These are phyloP conservation scores for Tragelaphus strepsiceros DNA, from an alignment of 2,113 vertebrate genomes.

Conservation along the genomic window DNA sequence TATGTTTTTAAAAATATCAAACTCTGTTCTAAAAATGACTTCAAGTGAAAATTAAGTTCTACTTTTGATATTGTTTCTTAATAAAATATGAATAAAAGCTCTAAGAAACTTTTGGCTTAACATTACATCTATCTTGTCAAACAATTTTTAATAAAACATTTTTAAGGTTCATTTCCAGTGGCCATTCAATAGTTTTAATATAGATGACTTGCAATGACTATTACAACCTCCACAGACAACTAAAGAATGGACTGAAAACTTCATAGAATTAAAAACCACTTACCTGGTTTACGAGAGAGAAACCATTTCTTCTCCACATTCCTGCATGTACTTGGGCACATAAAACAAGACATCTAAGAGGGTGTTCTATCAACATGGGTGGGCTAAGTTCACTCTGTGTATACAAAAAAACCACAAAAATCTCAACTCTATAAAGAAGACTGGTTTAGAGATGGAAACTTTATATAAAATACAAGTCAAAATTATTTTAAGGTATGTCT, in stretches of 20 bases:
- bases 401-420: background rate
- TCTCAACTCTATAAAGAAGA: background rate
- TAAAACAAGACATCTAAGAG: conserved; percentile 93
- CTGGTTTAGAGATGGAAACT: background rate
- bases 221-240: background rate
- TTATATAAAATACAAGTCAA: conserved; percentile 3
- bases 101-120: conserved; percentile 10
- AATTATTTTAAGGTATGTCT: background rate
- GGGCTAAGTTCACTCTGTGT: conserved; percentile 97
- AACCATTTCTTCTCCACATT: conserved; percentile 99
- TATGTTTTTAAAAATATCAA: background rate
- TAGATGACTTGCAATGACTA: conserved; percentile 6
- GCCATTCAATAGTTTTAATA: background rate
- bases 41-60: background rate
- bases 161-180: background rate
- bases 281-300: conserved; percentile 98
- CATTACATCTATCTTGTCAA: background rate
- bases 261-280: conserved; percentile 31
- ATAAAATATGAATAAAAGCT: background rate
- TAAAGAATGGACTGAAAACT: conserved; percentile 7
- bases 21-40: background rate
- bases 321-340: conserved; percentile 99
- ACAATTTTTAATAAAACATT: background rate
- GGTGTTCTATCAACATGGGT: conserved; percentile 95
- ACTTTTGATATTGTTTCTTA: conserved; percentile 12